A percentile compares a stretch with the other conserved stretches of the same genome.
Evolutionary conservation across 2,113 vertebrate species (phyloP).

Genomic region (Grammomys dolichurus): DNA sequence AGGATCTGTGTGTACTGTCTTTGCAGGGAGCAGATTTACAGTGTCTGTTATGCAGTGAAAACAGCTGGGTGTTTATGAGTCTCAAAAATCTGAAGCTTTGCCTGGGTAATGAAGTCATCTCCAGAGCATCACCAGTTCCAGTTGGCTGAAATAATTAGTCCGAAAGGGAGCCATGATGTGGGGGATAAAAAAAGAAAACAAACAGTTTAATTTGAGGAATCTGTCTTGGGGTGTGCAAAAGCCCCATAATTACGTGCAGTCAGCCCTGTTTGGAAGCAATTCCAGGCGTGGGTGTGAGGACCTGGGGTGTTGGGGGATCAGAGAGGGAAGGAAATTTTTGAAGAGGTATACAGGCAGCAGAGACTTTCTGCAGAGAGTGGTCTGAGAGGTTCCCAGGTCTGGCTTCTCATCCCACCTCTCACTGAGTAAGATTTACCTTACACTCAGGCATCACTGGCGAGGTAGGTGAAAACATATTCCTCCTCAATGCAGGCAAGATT

Average conservation of each 20-base stretch:
- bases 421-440: background rate
- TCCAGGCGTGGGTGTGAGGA: background rate
- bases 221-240: background rate
- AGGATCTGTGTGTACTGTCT: background rate
- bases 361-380: background rate
- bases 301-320: background rate
- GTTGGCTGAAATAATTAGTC: background rate
- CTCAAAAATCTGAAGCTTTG: background rate
- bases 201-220: conserved; percentile 37
- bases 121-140: background rate
- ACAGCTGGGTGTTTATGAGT: background rate
- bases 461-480: background rate
- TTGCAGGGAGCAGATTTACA: background rate
- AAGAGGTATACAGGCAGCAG: background rate
- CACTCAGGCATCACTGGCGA: accelerated
- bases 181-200: background rate
- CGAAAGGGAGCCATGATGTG: conserved; percentile 21
- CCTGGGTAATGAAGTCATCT: background rate
- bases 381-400: background rate
- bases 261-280: background rate
- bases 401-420: background rate
- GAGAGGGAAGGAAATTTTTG: background rate
- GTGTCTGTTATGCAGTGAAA: accelerated
- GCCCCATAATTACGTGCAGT: background rate
- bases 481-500: background rate